phyloP scores from a whole-genome alignment of 2,113 vertebrate genomes.

The Gallinago jamesoni region DNA sequence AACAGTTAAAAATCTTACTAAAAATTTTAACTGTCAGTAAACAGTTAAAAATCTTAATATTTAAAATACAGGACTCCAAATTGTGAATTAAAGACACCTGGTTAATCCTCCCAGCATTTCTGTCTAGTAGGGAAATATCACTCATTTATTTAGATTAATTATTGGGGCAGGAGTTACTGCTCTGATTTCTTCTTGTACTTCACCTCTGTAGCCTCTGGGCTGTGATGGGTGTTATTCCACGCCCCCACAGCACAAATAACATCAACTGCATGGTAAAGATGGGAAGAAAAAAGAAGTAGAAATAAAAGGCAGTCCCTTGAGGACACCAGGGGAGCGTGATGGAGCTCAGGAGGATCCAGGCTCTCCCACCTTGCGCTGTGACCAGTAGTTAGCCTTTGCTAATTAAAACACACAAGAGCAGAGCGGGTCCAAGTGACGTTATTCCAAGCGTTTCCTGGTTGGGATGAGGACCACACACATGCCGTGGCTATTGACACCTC shows the following conservation, averaged over 20 bases:
- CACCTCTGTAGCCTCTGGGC: background rate
- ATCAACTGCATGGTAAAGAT: background rate
- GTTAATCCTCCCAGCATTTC: background rate
- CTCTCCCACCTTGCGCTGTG: background rate
- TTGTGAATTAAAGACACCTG: rapidly evolving
- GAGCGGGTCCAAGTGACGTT: background rate
- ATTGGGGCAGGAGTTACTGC: background rate
- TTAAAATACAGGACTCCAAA: background rate
- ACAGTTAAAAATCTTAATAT: background rate
- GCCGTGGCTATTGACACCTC: background rate
- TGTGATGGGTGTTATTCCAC: background rate
- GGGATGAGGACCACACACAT: background rate
- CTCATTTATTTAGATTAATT: background rate
- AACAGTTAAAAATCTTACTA: background rate
- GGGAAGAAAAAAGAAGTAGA: background rate
- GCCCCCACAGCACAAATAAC: background rate
- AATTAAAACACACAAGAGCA: background rate
- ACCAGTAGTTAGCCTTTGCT: background rate
- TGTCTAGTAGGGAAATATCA: background rate
- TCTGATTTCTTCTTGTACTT: background rate
- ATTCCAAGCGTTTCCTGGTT: background rate
- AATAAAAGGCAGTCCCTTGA: background rate
- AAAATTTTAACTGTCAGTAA: background rate
- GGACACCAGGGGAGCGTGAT: rapidly evolving
- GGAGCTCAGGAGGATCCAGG: background rate